Conservation (phyloP, 2,797 vertebrate genomes). For the Acipenser ruthenus region DNA sequence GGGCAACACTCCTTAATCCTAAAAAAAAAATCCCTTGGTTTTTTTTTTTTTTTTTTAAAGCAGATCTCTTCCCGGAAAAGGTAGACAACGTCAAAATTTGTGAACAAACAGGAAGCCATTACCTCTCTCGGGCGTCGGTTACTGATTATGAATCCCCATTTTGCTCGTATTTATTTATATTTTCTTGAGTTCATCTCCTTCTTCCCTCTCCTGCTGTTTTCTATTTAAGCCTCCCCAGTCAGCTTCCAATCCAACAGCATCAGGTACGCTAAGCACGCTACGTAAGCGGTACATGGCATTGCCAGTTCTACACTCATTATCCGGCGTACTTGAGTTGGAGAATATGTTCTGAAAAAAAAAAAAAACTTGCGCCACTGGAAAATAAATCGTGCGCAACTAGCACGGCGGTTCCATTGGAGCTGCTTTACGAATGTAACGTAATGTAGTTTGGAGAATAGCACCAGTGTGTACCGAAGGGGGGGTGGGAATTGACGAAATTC, state of each 20-base stretch:
- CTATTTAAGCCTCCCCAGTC: constrained; percentile 63
- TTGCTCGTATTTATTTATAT: constrained; percentile 28
- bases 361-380: constrained; percentile 21
- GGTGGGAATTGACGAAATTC: background rate
- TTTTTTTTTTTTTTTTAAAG: background rate
- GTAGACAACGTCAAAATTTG: background rate
- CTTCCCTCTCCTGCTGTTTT: constrained; percentile 53
- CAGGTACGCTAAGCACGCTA: constrained; percentile 27
- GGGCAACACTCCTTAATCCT: constrained; percentile 64
- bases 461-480: too few species aligned
- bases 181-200: constrained; percentile 35
- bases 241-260: constrained; percentile 19
- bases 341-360: constrained; percentile 31
- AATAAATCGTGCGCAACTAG: constrained; percentile 18
- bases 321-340: constrained; percentile 39
- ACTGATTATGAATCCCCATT: constrained; percentile 39
- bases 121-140: constrained; percentile 42
- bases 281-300: constrained; percentile 42
- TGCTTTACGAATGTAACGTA: background rate
- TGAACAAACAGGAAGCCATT: constrained; percentile 24
- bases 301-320: constrained; percentile 33
- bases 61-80: constrained; percentile 16
- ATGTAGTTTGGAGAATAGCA: background rate
- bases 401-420: constrained; percentile 8
- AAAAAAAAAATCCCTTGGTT: constrained; percentile 36